phyloP scores from a whole-genome alignment of 2,113 vertebrate genomes.

The Takifugu flavidus region DNA sequence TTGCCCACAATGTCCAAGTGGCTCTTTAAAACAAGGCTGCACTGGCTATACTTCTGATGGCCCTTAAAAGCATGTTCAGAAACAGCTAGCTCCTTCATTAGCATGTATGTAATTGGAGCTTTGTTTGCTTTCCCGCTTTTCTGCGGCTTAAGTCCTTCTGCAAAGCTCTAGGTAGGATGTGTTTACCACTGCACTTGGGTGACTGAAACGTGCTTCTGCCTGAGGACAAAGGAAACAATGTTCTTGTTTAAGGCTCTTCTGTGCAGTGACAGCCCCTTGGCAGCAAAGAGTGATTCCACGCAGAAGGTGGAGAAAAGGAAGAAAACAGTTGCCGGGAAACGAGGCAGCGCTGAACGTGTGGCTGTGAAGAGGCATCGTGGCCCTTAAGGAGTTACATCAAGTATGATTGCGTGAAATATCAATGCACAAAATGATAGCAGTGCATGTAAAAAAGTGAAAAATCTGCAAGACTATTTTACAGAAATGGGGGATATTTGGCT shows the following conservation, averaged over 20 bases:
- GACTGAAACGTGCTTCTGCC: constrained; percentile 32
- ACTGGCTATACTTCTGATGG: not conserved
- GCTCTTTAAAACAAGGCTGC: no score
- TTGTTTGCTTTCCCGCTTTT: constrained; percentile 12
- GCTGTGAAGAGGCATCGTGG: constrained; percentile 2
- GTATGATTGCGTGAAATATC: constrained; percentile 21
- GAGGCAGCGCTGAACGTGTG: constrained; percentile 4
- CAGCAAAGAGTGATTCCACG: constrained; percentile 13
- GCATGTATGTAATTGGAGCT: constrained; percentile 26
- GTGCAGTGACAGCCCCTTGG: constrained; percentile 35
- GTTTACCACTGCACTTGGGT: constrained; percentile 31
- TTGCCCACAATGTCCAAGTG: not conserved
- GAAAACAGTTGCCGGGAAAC: constrained; percentile 4
- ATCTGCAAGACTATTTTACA: no score
- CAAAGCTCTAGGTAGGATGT: constrained; percentile 20
- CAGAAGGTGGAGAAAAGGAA: not conserved
- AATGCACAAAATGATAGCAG: not conserved
- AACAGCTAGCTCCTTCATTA: constrained; percentile 22
- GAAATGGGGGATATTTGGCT: no score
- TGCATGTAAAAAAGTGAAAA: no score
- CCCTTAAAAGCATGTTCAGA: constrained; percentile 16
- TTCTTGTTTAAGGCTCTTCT: constrained; percentile 31
- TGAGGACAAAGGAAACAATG: constrained; percentile 35
- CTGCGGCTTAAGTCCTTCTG: constrained; percentile 15
- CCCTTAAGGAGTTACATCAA: constrained; percentile 21